Base-by-base conservation (phyloP, 1,140 invertebrate species). In the Bemisia tabaci region DNA sequence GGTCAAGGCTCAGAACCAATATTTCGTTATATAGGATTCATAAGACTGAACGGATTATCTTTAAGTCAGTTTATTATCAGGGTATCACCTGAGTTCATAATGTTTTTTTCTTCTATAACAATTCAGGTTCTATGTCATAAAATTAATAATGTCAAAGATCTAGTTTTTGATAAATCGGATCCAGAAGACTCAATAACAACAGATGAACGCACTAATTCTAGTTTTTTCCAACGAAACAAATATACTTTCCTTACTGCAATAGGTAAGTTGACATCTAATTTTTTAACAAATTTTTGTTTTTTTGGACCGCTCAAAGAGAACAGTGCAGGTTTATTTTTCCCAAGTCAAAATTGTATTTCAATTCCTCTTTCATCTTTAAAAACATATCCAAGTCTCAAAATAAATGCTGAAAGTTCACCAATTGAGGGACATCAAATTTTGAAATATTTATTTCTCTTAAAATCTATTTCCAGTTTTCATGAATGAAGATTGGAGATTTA, bases 241-340 rank as follows among this genome's bases (percentile, higher is more conserved):
- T 68, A 64, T 39, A 65, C 70, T 12, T 39, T 71, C 22, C 64
- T 69, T n/a, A 69, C 67, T 33, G 66, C 66, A 9, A 26, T 71
- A 26, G 70, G 70, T 71, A 60, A 68, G 60, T 61, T 23, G 17
- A 27, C n/a, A 22, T 39, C 60, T 22, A 26, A 66, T 12, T 60
- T 59, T 9, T 26, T 64, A 62, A 27, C 59, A n/a, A n/a, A 21
- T 9, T 21, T 60, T 60, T 65, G 2, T 48, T 65, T n/a, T 60
- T 65, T 60, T 65, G n/a, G 25, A 62, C 60, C 25, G 60, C 12
- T 12, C 63, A n/a, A n/a, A n/a, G n/a, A n/a, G n/a, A n/a, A n/a
- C n/a, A n/a, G n/a, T n/a, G n/a, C n/a, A n/a, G n/a, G n/a, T n/a
- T n/a, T n/a, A n/a, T n/a, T n/a, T n/a, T n/a, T n/a, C n/a, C n/a